Evolutionary conservation across 2,888 invertebrate species (phyloP).

Genomic region (Noctua fimbriata): DNA sequence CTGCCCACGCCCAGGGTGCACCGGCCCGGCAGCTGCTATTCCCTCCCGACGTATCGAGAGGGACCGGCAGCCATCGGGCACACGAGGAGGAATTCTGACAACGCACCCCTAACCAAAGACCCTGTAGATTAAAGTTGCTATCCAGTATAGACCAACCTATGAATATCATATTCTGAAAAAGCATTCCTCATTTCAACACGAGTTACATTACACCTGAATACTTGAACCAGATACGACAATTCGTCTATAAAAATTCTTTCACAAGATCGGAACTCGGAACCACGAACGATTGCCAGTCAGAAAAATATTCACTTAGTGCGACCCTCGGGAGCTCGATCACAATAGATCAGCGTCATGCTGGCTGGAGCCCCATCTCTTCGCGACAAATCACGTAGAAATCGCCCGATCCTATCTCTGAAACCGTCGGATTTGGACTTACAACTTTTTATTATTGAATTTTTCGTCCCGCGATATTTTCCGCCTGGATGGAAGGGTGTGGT

Average conservation of each 20-base stretch:
- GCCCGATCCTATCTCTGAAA: slow-evolving; percentile 71
- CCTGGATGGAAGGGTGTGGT: slow-evolving; percentile 69
- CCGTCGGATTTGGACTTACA: slow-evolving; percentile 71
- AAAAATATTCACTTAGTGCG: slow-evolving; percentile 81
- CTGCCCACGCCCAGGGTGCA: too few relatives aligned
- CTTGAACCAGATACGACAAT: slow-evolving; percentile 22
- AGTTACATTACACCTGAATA: slow-evolving; percentile 27
- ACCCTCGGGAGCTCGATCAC: slow-evolving; percentile 69
- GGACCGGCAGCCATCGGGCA: too few relatives aligned
- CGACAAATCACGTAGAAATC: slow-evolving; percentile 82
- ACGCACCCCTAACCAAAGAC: too few relatives aligned
- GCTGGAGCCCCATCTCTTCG: slow-evolving; percentile 73
- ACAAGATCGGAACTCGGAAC: slow-evolving; percentile 53
- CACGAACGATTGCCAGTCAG: slow-evolving; percentile 57
- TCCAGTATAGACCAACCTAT: background rate
- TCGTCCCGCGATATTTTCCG: slow-evolving; percentile 74
- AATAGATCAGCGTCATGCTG: slow-evolving; percentile 79
- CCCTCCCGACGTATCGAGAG: too few relatives aligned
- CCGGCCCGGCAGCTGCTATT: too few relatives aligned
- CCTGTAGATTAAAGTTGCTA: too few relatives aligned
- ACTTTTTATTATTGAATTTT: slow-evolving; percentile 77
- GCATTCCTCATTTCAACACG: background rate
- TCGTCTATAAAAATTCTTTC: slow-evolving; percentile 35
- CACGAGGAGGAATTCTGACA: too few relatives aligned
- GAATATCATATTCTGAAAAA: background rate